Evolutionary conservation across 1,140 invertebrate genomes (phyloP), one percentile per base, ranked within the genome.

Genomic region (Archegozetes longisetosus): DNA sequence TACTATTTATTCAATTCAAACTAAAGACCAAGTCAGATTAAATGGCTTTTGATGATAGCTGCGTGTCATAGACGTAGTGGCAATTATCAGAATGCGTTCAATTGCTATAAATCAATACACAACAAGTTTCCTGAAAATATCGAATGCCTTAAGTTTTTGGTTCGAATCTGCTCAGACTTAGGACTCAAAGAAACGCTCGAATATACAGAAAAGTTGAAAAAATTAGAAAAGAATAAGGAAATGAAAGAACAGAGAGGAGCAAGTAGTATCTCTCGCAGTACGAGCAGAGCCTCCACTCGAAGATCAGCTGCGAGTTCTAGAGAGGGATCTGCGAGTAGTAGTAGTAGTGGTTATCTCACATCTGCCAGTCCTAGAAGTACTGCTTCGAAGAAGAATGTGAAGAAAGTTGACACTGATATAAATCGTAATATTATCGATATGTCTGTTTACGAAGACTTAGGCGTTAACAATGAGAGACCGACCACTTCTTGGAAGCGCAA

Each of bases 11-110:
- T 40, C 17, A 40, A 9, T 40, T 9, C 32, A 6, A n/a, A n/a
- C 66, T 65, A 48, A 62, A 76, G 75, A 72, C 88, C 88, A 1
- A 81, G 81, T 64, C 80, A 90, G 69, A 82, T 85, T 0, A 84
- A 86, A 69, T 88, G 88, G 82, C 80, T 84, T 68, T 74, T 92
- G 63, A 80, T 88, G 70, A 83, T 89, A 27, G 89, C 87, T 23
- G 83, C 84, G 29, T 89, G 86, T 73, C 80, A 88, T 66, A 75
- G 86, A 58, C 77, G 85, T 65, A 84, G 80, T 62, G 88, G 88
- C 22, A 87, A 84, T 72, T 88, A 87, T 70, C 85, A 85, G 67
- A 81, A 82, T 68, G 88, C 89, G 55, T 69, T 91, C 13, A 78
- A 81, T 49, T 80, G 83, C 26, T 92, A 89, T 70, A 84, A 87